Percentiles rank a stretch among this genome's conserved stretches.
These are phyloP conservation scores for Clupea harengus DNA, from an alignment of 2,113 vertebrate genomes.

Conservation along the genomic window DNA sequence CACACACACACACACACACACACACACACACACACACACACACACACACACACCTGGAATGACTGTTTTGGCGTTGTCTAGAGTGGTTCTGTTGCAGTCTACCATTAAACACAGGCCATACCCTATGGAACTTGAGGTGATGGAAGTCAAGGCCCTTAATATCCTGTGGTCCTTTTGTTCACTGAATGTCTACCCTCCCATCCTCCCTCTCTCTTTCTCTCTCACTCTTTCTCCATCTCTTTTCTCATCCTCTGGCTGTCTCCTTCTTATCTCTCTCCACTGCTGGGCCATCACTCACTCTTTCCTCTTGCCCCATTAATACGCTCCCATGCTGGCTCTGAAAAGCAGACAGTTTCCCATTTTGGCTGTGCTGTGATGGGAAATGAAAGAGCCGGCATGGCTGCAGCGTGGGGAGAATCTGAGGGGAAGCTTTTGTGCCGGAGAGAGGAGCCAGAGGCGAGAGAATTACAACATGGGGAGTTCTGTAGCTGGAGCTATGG, in stretches of 20 bases:
- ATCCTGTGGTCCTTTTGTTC: background rate
- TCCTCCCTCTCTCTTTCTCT: background rate
- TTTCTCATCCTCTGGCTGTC: background rate
- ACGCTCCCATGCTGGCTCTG: conserved; percentile 1
- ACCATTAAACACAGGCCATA: too few species aligned
- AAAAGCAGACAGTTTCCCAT: background rate
- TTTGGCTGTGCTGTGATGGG: background rate
- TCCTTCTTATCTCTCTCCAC: background rate
- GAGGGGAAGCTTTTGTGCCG: too few species aligned
- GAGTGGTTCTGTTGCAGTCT: too few species aligned
- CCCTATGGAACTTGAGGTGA: too few species aligned
- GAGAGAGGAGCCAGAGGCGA: background rate
- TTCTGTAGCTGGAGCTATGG: background rate
- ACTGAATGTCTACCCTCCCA: background rate
- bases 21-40: too few species aligned
- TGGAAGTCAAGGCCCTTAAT: background rate
- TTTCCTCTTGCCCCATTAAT: background rate
- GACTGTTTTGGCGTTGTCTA: too few species aligned
- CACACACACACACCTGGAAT: too few species aligned
- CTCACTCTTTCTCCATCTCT: background rate
- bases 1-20: too few species aligned
- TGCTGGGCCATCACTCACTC: background rate
- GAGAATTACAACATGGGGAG: background rate
- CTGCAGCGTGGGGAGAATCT: background rate
- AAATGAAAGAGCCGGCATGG: conserved; percentile 7